These are phyloP conservation scores for Epistrophella euchroma DNA, from an alignment of 2,888 invertebrate species.

Conservation along the genomic window DNA sequence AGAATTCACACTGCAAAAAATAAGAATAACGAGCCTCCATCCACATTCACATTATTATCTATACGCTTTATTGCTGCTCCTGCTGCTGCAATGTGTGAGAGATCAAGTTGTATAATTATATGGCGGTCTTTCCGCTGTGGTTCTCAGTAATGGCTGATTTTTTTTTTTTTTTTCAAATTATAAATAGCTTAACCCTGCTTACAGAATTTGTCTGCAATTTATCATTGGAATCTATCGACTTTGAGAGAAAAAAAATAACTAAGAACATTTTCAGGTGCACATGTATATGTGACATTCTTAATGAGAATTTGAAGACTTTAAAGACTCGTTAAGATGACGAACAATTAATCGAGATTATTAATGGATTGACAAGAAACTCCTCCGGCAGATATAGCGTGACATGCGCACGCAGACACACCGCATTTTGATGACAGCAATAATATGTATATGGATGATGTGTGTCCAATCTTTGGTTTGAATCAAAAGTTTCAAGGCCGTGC, in stretches of 20 bases:
- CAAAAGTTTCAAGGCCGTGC: constrained; percentile 60
- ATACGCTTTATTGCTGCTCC: not conserved
- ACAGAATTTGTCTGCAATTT: constrained; percentile 41
- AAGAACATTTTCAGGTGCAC: constrained; percentile 26
- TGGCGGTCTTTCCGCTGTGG: constrained; percentile 43
- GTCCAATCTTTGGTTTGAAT: constrained; percentile 41
- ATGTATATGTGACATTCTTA: constrained; percentile 28
- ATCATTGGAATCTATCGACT: constrained; percentile 49
- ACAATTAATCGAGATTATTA: constrained; percentile 47
- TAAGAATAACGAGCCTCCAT: not conserved
- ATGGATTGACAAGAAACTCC: constrained; percentile 35
- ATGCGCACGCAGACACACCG: not conserved
- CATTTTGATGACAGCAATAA: constrained; percentile 25
- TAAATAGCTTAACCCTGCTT: constrained; percentile 52
- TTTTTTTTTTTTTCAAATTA: constrained; percentile 49
- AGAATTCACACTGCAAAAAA: constrained; percentile 51
- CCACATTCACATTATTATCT: not conserved
- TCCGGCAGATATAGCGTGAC: constrained; percentile 3
- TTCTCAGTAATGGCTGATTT: constrained; percentile 24
- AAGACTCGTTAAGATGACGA: constrained; percentile 23
- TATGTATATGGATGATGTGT: constrained; percentile 22
- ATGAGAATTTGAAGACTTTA: constrained; percentile 31
- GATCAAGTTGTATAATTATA: constrained; percentile 51
- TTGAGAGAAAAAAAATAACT: constrained; percentile 9
- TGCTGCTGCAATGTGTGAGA: constrained; percentile 14